Base-by-base conservation (phyloP, 2,888 invertebrate species). In the Orchesella flavescens region DNA sequence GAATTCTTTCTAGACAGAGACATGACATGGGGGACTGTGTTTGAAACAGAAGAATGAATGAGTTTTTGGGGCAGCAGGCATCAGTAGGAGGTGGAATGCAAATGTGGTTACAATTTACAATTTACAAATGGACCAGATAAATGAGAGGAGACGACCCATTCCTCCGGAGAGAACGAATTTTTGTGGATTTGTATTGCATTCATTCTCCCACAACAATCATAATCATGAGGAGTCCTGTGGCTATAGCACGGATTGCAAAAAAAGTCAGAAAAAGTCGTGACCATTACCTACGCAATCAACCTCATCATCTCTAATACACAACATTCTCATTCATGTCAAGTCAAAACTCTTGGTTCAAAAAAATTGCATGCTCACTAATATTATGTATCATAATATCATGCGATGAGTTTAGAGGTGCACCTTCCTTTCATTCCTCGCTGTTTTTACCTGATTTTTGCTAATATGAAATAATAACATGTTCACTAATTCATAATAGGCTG, bases 141-240 rank as follows among this genome's bases (percentile, higher is more conserved):
- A n/a, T n/a, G n/a, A 34, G 34, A 34, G 2, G 34, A 34, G 34
- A 34, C 34, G 34, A 34, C 34, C 34, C 34, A 34, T 34, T 34
- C 34, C 3, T 34, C 34, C 3, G 34, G 34, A 34, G 34, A 34
- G 34, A 7, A 34, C 7, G 34, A 34, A 34, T 34, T 34, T 34
- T 4, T 34, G 34, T 34, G 34, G 3, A 34, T 34, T 34, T 7
- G 17, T 34, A 34, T 34, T 34, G n/a, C n/a, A n/a, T 34, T 7
- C 34, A 34, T 34, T 34, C 34, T 34, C 34, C 34, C 34, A 34
- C 3, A 34, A 34, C 34, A 34, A 34, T 34, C 53, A 53, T 53
- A 53, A 24, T 77, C 77, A 77, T 77, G 77, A 77, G 77, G 55
- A 68, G 57, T 77, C 77, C 77, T 49, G 77, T 77, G 46, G 77